Evolutionary conservation across 2,113 vertebrate genomes (phyloP), one percentile per base, ranked within the genome.

Genomic region (Clarias macrocephalus): DNA sequence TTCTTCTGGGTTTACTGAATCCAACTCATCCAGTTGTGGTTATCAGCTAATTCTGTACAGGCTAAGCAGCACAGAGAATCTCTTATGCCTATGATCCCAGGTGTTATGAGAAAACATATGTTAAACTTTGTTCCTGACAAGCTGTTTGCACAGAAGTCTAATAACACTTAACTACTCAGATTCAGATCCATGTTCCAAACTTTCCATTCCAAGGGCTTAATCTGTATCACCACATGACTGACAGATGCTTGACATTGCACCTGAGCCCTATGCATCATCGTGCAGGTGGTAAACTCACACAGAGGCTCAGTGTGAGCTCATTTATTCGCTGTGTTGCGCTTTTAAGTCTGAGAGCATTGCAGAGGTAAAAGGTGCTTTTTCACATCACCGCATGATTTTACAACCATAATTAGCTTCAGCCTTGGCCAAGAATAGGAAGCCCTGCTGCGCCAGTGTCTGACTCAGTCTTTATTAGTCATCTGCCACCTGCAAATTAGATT

Each of bases 311-410:
- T 33, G 66, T 70, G 66, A 70, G 30, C 66, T 70, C 30, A 2
- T 3, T 30, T 70, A 70, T 70, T 70, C 28, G 37, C n/a, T 70
- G 5, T 37, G 30, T 66, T 66, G 65, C 33, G 15, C 30, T 70
- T 70, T 70, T 70, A 70, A 33, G 66, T 33, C 66, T 70, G 28
- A 70, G 13, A 70, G 66, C 66, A 70, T 70, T 70, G 30, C 66
- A 70, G 15, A 33, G 66, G 15, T 18, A 33, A 66, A 70, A 33
- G 28, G 66, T 70, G 66, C 66, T 30, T 70, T 70, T 16, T 7
- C 4, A 33, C 66, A 70, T 70, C 28, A 33, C 66, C 13, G n/a
- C 28, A 68, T 68, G n/a, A 68, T 68, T 68, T 68, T 33, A 15
- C 28, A 70, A 70, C 28, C 13, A 70, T 70, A 70, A 70, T 70